Evolutionary conservation across 2,797 vertebrate genomes (phyloP).

Genomic region (Emydoidea blandingii): DNA sequence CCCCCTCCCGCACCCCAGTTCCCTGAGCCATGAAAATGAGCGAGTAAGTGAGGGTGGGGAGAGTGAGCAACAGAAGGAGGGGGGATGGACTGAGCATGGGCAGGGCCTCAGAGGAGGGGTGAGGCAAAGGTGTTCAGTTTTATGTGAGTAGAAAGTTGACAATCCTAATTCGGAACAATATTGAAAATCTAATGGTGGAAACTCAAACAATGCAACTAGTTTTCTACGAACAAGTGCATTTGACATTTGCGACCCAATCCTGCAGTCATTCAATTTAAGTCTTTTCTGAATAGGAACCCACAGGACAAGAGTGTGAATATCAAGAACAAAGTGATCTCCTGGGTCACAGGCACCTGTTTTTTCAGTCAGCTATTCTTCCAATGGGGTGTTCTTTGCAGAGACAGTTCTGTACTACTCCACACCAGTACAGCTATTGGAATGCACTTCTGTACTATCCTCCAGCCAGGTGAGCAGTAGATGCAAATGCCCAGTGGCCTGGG

Average conservation of each 20-base stretch:
- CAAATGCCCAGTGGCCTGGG: background rate
- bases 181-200: background rate
- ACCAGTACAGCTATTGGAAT: background rate
- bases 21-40: too few species aligned
- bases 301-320: background rate
- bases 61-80: too few species aligned
- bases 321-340: background rate
- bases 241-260: accelerated
- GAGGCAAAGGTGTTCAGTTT: too few species aligned
- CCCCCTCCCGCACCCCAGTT: too few species aligned
- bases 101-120: too few species aligned
- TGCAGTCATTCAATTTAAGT: accelerated
- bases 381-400: background rate
- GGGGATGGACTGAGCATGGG: too few species aligned
- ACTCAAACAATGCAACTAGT: background rate
- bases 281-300: accelerated
- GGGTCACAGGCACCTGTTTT: background rate
- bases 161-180: background rate
- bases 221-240: accelerated
- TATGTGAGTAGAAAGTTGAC: too few species aligned
- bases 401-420: background rate
- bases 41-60: too few species aligned
- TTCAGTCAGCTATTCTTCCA: background rate
- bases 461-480: background rate
- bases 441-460: accelerated